Evolutionary conservation across 2,113 vertebrate genomes (phyloP), one percentile per base, ranked within the genome.

Genomic region (Dendropsophus ebraccatus): DNA sequence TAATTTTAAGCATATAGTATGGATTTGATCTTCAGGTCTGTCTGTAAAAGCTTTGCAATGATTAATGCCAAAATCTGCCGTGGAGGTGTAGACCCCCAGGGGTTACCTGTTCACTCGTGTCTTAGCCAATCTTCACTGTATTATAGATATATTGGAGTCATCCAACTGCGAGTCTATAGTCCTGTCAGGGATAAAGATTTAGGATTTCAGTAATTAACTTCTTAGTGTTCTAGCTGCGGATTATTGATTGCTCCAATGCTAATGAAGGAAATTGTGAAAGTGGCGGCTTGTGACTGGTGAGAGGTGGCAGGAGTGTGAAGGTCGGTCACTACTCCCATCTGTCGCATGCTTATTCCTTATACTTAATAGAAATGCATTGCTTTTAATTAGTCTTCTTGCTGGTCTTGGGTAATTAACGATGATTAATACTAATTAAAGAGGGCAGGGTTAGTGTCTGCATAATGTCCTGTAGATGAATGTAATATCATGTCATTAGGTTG

Each of bases 201-300:
- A 45, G 77, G 77, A 80, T 62, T 80, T 25, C 56, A 80, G 77
- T 80, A 80, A 80, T 80, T 45, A 80, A 60, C 35, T 80, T 5
- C 77, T 80, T 62, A 80, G 77, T 54, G 49, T 7, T 21, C 75
- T 32, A 30, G 50, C 49, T 35, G 75, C 25, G 30, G 49, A 58
- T 60, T 80, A 80, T 60, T 62, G 56, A 60, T 80, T 25, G 77
- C 49, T 32, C 49, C 25, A 54, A 54, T 77, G 75, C 50, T 80
- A 80, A 80, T 80, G 35, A 41, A 60, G 54, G 12, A 77, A 54
- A 77, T 62, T 45, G 77, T 45, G 32, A 45, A 60, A 62, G 35
- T 80, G 30, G 11, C 14, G 77, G 54, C 32, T 9, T 58, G 10
- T n/a, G 52, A 79, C 30, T 58, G 32, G 50, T 45, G 56, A 60